These are phyloP conservation scores for Tamias sibiricus DNA, from an alignment of 2,113 vertebrate genomes.

Conservation along the genomic window DNA sequence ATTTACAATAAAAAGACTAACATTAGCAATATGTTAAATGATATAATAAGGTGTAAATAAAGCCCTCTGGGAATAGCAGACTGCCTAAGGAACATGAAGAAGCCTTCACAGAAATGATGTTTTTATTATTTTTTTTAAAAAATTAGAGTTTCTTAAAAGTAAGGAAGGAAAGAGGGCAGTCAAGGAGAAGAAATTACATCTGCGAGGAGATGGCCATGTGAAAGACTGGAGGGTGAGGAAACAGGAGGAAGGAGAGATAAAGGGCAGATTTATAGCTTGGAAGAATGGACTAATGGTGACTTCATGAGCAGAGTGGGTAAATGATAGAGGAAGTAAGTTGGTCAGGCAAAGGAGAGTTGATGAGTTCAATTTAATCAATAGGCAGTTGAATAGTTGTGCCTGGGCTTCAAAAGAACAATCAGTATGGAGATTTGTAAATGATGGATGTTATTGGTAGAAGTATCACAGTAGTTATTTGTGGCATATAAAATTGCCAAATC, in stretches of 20 bases:
- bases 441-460: background rate
- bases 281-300: background rate
- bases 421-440: background rate
- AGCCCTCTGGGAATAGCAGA: background rate
- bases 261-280: background rate
- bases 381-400: background rate
- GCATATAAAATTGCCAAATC: background rate
- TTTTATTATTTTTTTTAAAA: background rate
- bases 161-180: background rate
- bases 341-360: background rate
- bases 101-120: background rate
- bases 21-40: background rate
- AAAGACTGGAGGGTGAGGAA: background rate
- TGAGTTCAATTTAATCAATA: background rate
- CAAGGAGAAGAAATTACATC: background rate
- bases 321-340: background rate
- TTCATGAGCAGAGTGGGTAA: background rate
- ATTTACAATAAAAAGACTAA: background rate
- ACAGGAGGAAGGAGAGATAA: background rate
- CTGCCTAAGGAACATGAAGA: background rate
- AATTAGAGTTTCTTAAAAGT: background rate
- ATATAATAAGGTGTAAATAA: background rate
- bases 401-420: constrained; percentile 16
- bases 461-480: background rate
- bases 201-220: background rate